Base-by-base conservation (phyloP, 2,113 vertebrate species). In the Phrynocephalus versicolor region DNA sequence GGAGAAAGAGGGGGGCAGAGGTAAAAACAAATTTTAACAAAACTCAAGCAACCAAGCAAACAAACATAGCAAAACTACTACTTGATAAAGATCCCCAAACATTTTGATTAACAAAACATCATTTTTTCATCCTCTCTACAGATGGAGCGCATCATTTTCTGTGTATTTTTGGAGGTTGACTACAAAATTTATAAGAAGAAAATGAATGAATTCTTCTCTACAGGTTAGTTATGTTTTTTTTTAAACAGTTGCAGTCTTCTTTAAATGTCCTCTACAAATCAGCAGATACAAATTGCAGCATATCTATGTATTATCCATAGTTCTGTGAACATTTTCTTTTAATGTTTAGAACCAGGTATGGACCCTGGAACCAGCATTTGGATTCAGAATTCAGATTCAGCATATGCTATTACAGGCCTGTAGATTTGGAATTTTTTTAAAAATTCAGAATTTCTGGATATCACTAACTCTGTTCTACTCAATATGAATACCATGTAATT, bases 181-280 rank as follows among this genome's bases (percentile, higher is more conserved):
- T 99, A 97, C 94, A 96, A 96, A 95, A 99, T 99, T 96, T 99
- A 99, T 96, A 98, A 97, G 95, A 98, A 98, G 95, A 99, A 98
- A 96, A 98, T 99, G 98, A 94, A 95, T 1, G 94, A 97, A 41
- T 95, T 97, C 92, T 99, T 99, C 93, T 94, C 96, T 30, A 91
- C 95, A 96, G 98, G 98, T 99, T 96, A 71, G 95, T 93, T 41
- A 75, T 86, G 21, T 86, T 89, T 89, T 78, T 67, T 78, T 37
- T 73, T 57, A 0, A 33, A 69, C 35, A 88, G 67, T 14, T 16
- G 13, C 3, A 25, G 67, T 74, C 4, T 45, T 1, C 15, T 60
- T 27, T 18, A 65, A 58, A 67, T 75, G 35, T 45, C 72, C 35
- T 39, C 55, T 7, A 2, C 19, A 15, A 9, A 51, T 18, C 35